These are phyloP conservation scores for Eupithecia subumbrata DNA, from an alignment of 2,888 invertebrate species.

Conservation along the genomic window DNA sequence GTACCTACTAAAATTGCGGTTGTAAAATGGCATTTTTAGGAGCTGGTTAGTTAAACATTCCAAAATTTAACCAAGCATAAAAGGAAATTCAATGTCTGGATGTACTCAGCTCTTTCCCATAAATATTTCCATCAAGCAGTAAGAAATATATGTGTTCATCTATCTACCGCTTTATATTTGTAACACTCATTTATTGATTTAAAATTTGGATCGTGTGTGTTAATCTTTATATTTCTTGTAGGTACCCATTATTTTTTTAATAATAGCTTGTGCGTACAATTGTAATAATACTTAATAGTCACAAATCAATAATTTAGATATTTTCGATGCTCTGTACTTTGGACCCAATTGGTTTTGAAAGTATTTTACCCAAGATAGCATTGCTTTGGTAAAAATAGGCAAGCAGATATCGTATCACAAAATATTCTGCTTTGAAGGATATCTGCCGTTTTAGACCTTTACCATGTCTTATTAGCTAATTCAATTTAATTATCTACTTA, in stretches of 20 bases:
- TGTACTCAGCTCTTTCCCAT: no score
- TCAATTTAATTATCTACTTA: not conserved
- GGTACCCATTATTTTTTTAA: not conserved
- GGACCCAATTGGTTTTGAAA: slow-evolving; percentile 10
- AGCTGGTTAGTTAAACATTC: not conserved
- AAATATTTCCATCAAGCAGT: no score
- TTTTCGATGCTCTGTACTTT: slow-evolving; percentile 4
- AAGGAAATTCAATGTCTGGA: no score
- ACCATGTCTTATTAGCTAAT: not conserved
- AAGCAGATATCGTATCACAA: not conserved
- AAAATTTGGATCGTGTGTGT: not conserved
- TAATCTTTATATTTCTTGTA: not conserved
- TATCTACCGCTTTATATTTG: no score
- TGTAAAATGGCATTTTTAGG: not conserved
- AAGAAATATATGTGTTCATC: no score
- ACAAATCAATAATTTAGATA: not conserved
- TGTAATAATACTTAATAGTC: not conserved
- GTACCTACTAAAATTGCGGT: not conserved
- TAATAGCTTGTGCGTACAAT: not conserved
- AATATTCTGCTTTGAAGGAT: not conserved
- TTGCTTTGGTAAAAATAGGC: slow-evolving; percentile 10
- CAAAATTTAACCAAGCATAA: no score
- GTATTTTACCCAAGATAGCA: not conserved
- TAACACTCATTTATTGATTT: no score
- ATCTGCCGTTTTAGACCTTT: not conserved